Percentiles rank a stretch among this genome's conserved stretches.
phyloP scores from a whole-genome alignment of 1,140 invertebrate genomes.

The Arctopsyche grandis region DNA sequence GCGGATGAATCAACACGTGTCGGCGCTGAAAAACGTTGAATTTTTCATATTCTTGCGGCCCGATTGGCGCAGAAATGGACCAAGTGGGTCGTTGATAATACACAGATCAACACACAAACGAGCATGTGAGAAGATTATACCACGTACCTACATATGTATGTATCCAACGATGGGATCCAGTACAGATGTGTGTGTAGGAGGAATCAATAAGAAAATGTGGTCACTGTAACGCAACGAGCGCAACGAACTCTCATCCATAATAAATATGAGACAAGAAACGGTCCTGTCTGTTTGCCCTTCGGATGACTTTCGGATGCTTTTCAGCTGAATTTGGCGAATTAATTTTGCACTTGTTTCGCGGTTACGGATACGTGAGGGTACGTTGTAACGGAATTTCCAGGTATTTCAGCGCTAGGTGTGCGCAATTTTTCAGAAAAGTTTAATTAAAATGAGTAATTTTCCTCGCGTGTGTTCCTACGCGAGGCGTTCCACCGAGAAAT shows the following conservation, averaged over 20 bases:
- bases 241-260: neutral
- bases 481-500: neutral
- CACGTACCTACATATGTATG: neutral
- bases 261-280: neutral
- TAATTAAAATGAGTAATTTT: neutral
- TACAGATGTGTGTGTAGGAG: neutral
- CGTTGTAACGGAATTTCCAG: no score
- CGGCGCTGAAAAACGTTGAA: no score
- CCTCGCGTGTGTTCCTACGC: neutral
- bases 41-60: no score
- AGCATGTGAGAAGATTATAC: no score
- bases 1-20: no score
- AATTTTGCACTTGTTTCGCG: neutral
- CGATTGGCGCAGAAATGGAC: no score
- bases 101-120: no score
- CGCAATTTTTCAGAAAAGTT: no score
- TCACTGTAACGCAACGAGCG: neutral
- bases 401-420: no score
- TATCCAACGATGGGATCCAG: neutral
- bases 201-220: neutral
- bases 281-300: neutral
- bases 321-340: neutral
- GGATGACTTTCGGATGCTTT: neutral
- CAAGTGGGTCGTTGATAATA: no score
- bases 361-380: no score